Base-by-base conservation (phyloP, 2,797 vertebrate species). In the Mormyrus proboscirostris region DNA sequence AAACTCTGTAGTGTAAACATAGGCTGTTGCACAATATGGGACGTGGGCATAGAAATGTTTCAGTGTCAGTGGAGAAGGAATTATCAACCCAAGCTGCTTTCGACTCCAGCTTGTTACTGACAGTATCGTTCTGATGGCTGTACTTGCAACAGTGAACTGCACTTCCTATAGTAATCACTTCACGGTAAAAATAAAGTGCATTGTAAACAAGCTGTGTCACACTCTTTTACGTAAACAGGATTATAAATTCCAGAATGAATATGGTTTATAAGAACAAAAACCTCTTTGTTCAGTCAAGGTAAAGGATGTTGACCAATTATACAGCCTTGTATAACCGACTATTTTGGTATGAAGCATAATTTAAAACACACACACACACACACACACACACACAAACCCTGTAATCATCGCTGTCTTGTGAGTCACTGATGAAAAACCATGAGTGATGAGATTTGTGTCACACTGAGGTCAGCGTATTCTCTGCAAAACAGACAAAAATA, bases 1-100 rank as follows among this genome's bases (percentile, higher is more conserved):
- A 47, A 29, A 53, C 38, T 25, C 47, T n/a, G 76, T 59, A 88
- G 55, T 51, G 79, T 83, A 90, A 90, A 90, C 82, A 88, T 29
- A 44, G 79, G 14, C 87, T 53, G 47, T 85, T 57, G 5, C 88
- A 65, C 62, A 88, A 89, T 88, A 83, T 79, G 50, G 44, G 25
- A 88, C 16, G 51, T 47, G 82, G 49, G 50, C 4, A 86, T 14
- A 41, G 83, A 79, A 79, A 38, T 59, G 12, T n/a, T 51, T 86
- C 33, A n/a, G 19, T 9, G 41, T 55, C 55, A 22, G 59, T 86
- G 41, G 25, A 53, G 44, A 29, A 69, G 33, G 57, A 29, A 51
- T 86, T 85, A 73, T 59, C 41, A 29, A 6, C 4, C 79, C 4
- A 14, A 59, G 22, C 50, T 38, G 3, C 41, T 53, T 50, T 33